Percentiles rank a stretch among this genome's conserved stretches.
phyloP scores from a whole-genome alignment of 2,888 invertebrate genomes.

The Eumacrocentrus americanus region DNA sequence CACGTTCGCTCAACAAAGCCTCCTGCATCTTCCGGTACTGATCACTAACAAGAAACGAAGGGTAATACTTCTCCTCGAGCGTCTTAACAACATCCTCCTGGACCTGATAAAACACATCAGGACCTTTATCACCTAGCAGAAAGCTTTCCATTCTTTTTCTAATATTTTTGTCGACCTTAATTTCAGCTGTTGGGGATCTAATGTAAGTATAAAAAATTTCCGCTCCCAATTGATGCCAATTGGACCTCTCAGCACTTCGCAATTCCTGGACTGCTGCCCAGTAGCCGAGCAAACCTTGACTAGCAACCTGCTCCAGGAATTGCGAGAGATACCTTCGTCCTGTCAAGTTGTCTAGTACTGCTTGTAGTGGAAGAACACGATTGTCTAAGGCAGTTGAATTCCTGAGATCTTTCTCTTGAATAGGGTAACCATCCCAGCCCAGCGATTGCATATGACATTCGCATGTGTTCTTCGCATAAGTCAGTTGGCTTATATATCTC shows the following conservation, averaged over 20 bases:
- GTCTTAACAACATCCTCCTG: constrained; percentile 80
- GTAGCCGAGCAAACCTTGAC: constrained; percentile 83
- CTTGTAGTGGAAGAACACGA: constrained; percentile 69
- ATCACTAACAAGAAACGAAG: constrained; percentile 85
- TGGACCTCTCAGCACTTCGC: constrained; percentile 74
- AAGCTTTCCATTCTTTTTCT: constrained; percentile 88
- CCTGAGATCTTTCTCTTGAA: constrained; percentile 49
- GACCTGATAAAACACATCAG: constrained; percentile 86
- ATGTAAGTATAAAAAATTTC: constrained; percentile 92
- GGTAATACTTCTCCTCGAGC: constrained; percentile 86
- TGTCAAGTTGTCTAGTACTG: constrained; percentile 78
- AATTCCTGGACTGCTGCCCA: constrained; percentile 88
- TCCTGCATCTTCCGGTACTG: constrained; percentile 78
- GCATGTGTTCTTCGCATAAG: constrained; percentile 80
- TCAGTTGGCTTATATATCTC: constrained; percentile 82
- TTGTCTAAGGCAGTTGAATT: constrained; percentile 48
- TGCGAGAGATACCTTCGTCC: constrained; percentile 81
- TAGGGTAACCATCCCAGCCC: constrained; percentile 74
- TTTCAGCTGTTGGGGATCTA: constrained; percentile 78
- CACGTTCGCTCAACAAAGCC: constrained; percentile 70
- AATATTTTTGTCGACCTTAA: constrained; percentile 81
- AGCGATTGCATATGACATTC: constrained; percentile 76
- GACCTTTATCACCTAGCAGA: constrained; percentile 84
- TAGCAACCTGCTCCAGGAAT: constrained; percentile 82
- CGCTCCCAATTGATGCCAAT: constrained; percentile 86